Percentiles rank a stretch among this genome's conserved stretches.
Conservation (phyloP, 2,888 invertebrate species). For the Cheilosia vernalis region DNA sequence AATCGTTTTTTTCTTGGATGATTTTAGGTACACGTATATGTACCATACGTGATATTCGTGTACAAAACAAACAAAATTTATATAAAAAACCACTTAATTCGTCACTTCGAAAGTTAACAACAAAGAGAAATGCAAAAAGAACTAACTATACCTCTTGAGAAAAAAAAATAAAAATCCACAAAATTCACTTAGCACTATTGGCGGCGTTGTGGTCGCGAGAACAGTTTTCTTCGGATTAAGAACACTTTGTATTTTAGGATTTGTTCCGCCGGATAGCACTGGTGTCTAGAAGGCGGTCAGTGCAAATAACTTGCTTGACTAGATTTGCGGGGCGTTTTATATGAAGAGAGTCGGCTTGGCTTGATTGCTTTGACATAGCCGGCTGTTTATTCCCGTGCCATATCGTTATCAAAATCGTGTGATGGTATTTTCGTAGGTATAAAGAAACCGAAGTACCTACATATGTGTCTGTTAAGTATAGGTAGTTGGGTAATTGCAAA, state of each 20-base stretch:
- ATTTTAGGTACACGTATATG: neutral
- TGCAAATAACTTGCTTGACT: slow-evolving; percentile 64
- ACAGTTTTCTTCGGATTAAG: slow-evolving; percentile 33
- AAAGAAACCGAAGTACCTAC: slow-evolving; percentile 30
- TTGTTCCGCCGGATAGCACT: slow-evolving; percentile 41
- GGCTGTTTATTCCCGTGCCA: slow-evolving; percentile 15
- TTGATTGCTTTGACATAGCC: slow-evolving; percentile 8
- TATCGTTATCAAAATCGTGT: slow-evolving; percentile 61
- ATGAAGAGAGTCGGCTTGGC: slow-evolving; percentile 30
- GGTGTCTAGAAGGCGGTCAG: slow-evolving; percentile 52
- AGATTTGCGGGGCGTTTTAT: slow-evolving; percentile 61
- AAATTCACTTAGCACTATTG: slow-evolving; percentile 38
- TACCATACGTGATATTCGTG: too few species aligned
- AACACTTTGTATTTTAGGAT: neutral
- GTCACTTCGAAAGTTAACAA: slow-evolving; percentile 3
- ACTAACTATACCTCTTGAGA: slow-evolving; percentile 22
- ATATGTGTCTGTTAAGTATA: neutral
- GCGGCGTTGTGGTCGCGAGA: slow-evolving; percentile 39
- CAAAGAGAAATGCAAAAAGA: neutral
- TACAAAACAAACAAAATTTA: neutral
- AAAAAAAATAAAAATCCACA: slow-evolving; percentile 24
- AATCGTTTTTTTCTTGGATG: neutral
- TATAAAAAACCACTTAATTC: slow-evolving; percentile 4
- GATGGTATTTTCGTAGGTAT: slow-evolving; percentile 13
- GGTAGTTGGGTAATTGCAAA: neutral